A percentile compares a stretch with the other conserved stretches of the same genome.
These are phyloP conservation scores for Mesocricetus auratus DNA, from an alignment of 2,113 vertebrate genomes.

Conservation along the genomic window DNA sequence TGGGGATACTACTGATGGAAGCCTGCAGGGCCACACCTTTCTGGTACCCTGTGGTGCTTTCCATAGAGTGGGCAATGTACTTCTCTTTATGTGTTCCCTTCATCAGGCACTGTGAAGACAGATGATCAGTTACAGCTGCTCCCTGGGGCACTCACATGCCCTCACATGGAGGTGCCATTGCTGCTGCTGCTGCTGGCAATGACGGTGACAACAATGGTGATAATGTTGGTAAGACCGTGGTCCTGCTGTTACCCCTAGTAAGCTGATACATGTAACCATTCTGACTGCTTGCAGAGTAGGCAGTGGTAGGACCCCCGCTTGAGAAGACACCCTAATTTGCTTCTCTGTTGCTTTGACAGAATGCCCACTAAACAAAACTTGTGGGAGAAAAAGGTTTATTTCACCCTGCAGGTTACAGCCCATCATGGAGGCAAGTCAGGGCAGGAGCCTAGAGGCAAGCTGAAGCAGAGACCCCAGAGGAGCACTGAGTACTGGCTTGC, in stretches of 20 bases:
- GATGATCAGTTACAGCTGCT: neutral
- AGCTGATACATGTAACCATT: neutral
- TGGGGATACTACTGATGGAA: neutral
- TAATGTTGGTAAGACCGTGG: rapidly evolving
- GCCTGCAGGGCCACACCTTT: too few relatives aligned
- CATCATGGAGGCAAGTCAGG: neutral
- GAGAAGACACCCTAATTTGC: neutral
- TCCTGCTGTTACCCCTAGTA: neutral
- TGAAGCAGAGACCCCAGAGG: neutral
- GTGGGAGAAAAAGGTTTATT: neutral
- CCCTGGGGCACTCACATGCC: rapidly evolving
- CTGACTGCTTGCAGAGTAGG: neutral
- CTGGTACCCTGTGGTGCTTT: neutral
- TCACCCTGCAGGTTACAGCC: neutral
- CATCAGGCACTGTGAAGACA: rapidly evolving
- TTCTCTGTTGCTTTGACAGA: neutral
- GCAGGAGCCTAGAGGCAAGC: neutral
- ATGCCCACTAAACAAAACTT: neutral
- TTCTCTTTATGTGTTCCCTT: rapidly evolving
- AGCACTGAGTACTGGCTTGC: too few relatives aligned
- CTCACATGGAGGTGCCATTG: neutral
- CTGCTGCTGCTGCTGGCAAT: rapidly evolving
- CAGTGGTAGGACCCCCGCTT: too few relatives aligned
- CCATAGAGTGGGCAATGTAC: neutral
- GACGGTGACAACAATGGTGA: neutral